Evolutionary conservation across 2,113 vertebrate species (phyloP).

Genomic region (Spea bombifrons): DNA sequence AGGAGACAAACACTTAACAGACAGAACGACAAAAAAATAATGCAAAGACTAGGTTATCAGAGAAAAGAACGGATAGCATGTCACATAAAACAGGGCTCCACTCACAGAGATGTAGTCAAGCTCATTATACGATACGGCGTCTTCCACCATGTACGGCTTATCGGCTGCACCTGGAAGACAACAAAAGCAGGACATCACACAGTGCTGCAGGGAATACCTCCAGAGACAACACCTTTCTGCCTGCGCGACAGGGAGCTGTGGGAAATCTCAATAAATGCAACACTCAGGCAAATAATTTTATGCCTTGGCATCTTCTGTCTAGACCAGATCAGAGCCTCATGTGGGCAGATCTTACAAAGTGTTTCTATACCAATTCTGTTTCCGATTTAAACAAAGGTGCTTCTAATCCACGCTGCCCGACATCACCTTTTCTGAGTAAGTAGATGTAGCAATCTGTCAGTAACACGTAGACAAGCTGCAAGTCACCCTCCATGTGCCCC

Average conservation of each 20-base stretch:
- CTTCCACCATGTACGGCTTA: conserved; percentile 94
- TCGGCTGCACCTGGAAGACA: conserved; percentile 82
- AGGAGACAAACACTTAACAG: background rate
- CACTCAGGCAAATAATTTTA: too few species aligned
- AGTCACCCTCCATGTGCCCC: conserved; percentile 93
- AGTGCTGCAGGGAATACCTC: background rate
- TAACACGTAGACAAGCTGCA: conserved; percentile 90
- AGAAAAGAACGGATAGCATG: background rate
- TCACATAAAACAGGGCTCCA: background rate
- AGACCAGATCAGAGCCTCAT: too few species aligned
- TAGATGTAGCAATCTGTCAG: conserved; percentile 94
- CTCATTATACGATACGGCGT: conserved; percentile 90
- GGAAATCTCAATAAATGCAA: too few species aligned
- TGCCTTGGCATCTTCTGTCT: too few species aligned
- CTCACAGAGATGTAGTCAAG: conserved; percentile 95
- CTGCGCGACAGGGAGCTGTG: too few species aligned
- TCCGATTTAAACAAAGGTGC: background rate
- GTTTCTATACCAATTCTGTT: too few species aligned
- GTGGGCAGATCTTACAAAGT: too few species aligned
- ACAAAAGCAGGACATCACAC: too few species aligned
- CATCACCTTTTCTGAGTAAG: conserved; percentile 88
- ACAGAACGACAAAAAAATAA: background rate
- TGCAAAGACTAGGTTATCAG: too few species aligned
- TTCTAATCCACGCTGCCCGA: background rate
- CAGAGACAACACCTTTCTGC: background rate